Base-by-base conservation (phyloP, 2,888 invertebrate species). In the Omphaloscelis lunosa region DNA sequence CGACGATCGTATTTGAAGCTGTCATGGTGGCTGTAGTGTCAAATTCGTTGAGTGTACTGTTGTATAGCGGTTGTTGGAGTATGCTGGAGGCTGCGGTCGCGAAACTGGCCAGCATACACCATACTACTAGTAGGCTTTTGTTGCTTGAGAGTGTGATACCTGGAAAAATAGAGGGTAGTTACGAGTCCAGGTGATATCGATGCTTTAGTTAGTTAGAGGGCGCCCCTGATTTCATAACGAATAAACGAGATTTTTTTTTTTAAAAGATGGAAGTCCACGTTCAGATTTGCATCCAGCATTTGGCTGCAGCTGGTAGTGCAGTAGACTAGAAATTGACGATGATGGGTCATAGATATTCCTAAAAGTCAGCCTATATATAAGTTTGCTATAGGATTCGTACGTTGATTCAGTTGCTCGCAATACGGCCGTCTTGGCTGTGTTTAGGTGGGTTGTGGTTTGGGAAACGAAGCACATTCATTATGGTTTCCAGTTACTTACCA, bases 11-110 rank as follows among this genome's bases (percentile, higher is more conserved):
- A 86, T 96, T 96, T 0, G 96, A 95, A 0, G 95, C 92, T 6
- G 96, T 95, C 88, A 94, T 93, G 2, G 96, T 96, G 8, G 96
- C 96, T 0, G 96, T 96, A 0, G 95, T 94, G 75, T 96, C 95
- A 89, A 96, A 96, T 27, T 97, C 96, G 88, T 96, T 96, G 7
- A 96, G 87, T 0, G 95, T 94, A 69, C 93, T 94, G 83, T 95
- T 95, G 92, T 95, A 96, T 0, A 96, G 83, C 0, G 96, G 96
- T 68, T 96, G 96, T 45, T 95, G 95, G 3, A 96, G 92, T 6
- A 96, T 94, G 82, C 92, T 92, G 34, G 94, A 91, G 0, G 95
- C 94, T 0, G 95, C 95, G 0, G 95, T 94, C 0, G 96, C 90
- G 83, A 95, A 94, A 75, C 95, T 95, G 20, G 96, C 94, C 48